Conservation (phyloP, 2,797 vertebrate species). For the Hemitrygon akajei region DNA sequence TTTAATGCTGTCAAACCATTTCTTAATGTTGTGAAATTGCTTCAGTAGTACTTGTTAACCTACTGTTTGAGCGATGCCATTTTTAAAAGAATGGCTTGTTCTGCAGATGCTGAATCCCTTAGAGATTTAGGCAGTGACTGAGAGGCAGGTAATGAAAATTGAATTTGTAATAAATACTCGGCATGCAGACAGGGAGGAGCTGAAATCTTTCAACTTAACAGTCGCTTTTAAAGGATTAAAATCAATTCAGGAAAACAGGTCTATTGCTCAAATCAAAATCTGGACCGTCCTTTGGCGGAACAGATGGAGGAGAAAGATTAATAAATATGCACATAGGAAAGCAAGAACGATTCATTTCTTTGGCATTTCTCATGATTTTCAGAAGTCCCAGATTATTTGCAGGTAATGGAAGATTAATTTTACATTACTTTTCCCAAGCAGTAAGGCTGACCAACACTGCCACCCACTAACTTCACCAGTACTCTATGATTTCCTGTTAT, state of each 20-base stretch:
- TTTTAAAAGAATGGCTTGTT: neutral
- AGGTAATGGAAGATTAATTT: neutral
- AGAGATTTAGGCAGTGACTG: neutral
- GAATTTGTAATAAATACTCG: neutral
- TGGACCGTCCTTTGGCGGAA: neutral
- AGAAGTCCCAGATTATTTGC: neutral
- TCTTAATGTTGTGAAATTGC: neutral
- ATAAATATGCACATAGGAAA: neutral
- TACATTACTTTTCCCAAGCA: too few relatives aligned
- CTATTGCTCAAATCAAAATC: neutral
- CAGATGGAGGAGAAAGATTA: neutral
- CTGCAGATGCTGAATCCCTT: neutral
- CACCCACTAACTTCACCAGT: too few relatives aligned
- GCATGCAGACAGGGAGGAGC: neutral
- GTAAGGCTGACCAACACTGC: too few relatives aligned
- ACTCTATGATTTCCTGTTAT: too few relatives aligned
- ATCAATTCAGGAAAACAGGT: neutral
- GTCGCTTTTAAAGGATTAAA: neutral
- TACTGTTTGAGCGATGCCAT: neutral
- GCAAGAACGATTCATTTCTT: neutral
- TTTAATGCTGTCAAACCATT: neutral
- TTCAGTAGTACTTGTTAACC: neutral
- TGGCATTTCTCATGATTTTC: neutral
- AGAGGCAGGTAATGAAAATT: neutral
- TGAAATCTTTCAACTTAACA: neutral